These are phyloP conservation scores for Tychaedon coryphoeus DNA, from an alignment of 2,113 vertebrate genomes.

Conservation along the genomic window DNA sequence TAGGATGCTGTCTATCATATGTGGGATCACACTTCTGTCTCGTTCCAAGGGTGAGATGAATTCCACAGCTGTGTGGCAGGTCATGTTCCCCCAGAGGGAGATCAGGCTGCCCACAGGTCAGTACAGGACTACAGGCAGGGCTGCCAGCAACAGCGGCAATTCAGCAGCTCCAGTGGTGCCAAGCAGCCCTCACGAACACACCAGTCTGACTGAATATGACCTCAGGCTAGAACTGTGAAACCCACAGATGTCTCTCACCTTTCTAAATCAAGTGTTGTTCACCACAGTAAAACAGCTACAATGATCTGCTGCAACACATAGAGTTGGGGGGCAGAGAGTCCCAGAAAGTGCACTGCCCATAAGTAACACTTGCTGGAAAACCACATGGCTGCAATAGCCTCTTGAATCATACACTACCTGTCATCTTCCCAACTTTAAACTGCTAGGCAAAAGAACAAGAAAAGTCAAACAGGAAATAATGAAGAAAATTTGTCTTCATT, in stretches of 20 bases:
- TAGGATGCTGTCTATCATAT: not conserved
- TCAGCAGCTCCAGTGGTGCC: not conserved
- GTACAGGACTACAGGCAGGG: not conserved
- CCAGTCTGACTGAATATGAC: not conserved
- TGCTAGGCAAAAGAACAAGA: not conserved
- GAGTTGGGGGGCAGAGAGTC: not conserved
- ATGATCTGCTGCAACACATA: not conserved
- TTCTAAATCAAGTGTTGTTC: not conserved
- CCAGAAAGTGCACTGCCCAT: not conserved
- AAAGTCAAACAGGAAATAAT: not conserved
- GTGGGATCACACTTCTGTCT: rapidly evolving
- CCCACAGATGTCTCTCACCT: not conserved
- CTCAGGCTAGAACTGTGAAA: not conserved
- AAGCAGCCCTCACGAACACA: not conserved
- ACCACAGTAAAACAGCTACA: not conserved
- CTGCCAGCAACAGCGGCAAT: not conserved
- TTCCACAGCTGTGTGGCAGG: rapidly evolving
- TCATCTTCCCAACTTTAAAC: not conserved
- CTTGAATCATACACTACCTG: not conserved
- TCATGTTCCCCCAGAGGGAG: not conserved
- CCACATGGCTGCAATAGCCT: not conserved
- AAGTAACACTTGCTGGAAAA: not conserved
- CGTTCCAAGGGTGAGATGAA: not conserved
- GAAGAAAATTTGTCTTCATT: not conserved
- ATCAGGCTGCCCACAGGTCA: not conserved